phyloP scores from a whole-genome alignment of 2,797 vertebrate species.

The Schizopygopsis pylzovi region DNA sequence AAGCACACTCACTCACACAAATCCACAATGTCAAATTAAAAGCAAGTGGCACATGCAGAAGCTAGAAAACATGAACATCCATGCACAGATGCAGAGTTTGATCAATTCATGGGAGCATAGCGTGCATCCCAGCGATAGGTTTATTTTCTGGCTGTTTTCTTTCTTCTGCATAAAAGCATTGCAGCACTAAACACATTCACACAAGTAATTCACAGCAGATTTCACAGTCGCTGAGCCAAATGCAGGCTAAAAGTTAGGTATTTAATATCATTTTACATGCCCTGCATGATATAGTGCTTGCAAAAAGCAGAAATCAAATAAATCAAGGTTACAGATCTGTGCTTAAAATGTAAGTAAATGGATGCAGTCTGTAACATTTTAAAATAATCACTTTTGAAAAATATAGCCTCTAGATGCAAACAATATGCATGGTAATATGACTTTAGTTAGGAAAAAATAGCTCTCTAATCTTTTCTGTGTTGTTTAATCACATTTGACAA shows the following conservation, averaged over 20 bases:
- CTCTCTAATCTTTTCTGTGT: neutral
- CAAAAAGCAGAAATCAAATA: neutral
- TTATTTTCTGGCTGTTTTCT: neutral
- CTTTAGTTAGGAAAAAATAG: neutral
- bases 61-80: neutral
- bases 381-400: neutral
- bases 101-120: neutral
- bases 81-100: neutral
- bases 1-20: neutral
- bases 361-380: neutral
- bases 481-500: neutral
- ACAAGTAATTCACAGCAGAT: neutral
- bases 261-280: neutral
- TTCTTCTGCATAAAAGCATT: neutral
- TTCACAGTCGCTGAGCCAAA: neutral
- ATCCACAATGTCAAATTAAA: constrained; percentile 28
- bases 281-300: neutral
- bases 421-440: neutral
- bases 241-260: neutral
- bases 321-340: neutral
- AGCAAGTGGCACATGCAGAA: neutral
- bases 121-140: neutral
- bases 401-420: neutral
- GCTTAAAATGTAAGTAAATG: neutral
- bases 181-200: neutral